Conservation (phyloP, 2,113 vertebrate species). For the Rissa tridactyla region DNA sequence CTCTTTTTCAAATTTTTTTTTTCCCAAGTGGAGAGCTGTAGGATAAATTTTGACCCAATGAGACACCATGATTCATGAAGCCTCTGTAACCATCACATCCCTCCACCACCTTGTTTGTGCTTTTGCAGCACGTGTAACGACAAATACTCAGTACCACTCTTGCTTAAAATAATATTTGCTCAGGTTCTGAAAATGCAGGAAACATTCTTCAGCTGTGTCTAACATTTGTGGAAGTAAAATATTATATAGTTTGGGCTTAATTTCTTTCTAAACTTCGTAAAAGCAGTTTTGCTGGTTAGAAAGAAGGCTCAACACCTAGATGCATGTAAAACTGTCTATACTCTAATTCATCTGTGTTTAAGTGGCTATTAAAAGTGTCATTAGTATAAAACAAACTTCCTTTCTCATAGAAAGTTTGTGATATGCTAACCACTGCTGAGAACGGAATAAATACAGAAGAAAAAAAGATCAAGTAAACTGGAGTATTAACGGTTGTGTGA, state of each 20-base stretch:
- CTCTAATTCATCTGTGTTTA: neutral
- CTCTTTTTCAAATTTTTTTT: neutral
- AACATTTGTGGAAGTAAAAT: neutral
- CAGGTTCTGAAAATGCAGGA: neutral
- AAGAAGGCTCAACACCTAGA: neutral
- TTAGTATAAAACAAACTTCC: neutral
- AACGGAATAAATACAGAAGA: neutral
- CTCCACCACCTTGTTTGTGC: neutral
- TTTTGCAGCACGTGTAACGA: neutral
- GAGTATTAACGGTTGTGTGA: neutral
- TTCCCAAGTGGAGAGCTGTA: neutral
- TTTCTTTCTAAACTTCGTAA: neutral
- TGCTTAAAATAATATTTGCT: slow-evolving; percentile 5
- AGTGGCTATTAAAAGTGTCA: neutral
- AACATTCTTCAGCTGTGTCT: neutral
- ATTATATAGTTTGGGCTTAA: neutral
- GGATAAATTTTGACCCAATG: neutral
- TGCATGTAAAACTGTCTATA: neutral
- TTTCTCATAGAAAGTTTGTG: neutral
- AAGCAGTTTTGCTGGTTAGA: neutral
- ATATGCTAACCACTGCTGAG: neutral
- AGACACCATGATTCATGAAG: neutral
- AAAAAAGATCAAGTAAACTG: neutral
- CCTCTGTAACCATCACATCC: neutral
- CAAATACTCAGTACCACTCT: neutral